Base-by-base conservation (phyloP, 2,888 invertebrate species). In the Phragmatobia fuliginosa region DNA sequence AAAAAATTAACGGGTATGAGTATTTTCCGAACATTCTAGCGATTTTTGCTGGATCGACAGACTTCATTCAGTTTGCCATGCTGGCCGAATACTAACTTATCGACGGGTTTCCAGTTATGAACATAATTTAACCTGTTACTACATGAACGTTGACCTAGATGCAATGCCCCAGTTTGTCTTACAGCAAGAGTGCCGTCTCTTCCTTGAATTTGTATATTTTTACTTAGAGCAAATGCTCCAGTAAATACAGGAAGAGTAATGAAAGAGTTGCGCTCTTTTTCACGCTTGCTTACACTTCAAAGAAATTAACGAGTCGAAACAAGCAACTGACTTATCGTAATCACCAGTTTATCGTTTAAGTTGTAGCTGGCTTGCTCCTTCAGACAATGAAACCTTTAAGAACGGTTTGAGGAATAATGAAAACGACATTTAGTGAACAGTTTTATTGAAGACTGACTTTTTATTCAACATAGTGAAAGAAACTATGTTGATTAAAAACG, bases 61-160 rank as follows among this genome's bases (percentile, higher is more conserved):
- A 56, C 64, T 72, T 74, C 64, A 79, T 77, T 72, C 70, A 71
- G 77, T 81, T 70, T 77, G 66, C 62, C 38, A 63, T 28, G 36
- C 56, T 58, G 69, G 56, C 41, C 62, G 49, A 49, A 70, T 62
- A 63, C 67, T 36, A 70, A 68, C 68, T 76, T 74, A 83, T 86
- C 80, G 79, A 73, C 77, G 76, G 76, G 78, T 75, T 66, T 76
- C 79, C 81, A 83, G 78, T 82, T 80, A 79, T 77, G 82, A 85
- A 79, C 84, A 85, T 87, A 84, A 82, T 85, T 85, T 79, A 76
- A 83, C 77, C 74, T 75, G 76, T 67, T 62, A 74, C 75, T 77
- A 82, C 71, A 79, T 73, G 72, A 59, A 66, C 67, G 60, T 68
- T 81, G 81, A 79, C 83, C 82, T 77, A 83, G 69, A 82, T 83